Evolutionary conservation across 2,113 vertebrate genomes (phyloP).

Genomic region (Ranitomeya imitator): DNA sequence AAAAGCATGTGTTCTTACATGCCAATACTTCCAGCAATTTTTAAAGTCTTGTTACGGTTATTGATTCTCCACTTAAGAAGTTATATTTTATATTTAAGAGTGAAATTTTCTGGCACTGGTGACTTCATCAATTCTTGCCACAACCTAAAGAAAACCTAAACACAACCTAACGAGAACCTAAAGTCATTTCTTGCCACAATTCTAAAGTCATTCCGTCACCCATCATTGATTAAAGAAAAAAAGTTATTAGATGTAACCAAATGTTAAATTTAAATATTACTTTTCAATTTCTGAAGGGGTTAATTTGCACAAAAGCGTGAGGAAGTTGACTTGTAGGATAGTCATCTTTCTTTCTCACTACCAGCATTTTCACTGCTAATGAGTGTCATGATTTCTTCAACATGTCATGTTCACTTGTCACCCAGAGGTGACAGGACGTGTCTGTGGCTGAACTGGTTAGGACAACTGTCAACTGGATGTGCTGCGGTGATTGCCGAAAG

Average conservation of each 20-base stretch:
- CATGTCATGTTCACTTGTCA: constrained; percentile 57
- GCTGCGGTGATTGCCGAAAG: constrained; percentile 39
- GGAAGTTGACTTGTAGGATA: background rate
- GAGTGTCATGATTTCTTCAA: constrained; percentile 54
- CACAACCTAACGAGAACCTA: too few species aligned
- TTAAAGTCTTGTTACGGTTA: constrained; percentile 4
- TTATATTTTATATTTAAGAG: constrained; percentile 7
- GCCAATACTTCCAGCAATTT: background rate
- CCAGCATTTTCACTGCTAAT: constrained; percentile 53
- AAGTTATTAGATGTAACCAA: background rate
- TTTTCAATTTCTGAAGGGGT: background rate
- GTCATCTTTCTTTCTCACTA: constrained; percentile 23
- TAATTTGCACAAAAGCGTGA: background rate
- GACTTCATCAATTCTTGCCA: background rate
- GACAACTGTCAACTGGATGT: constrained; percentile 55
- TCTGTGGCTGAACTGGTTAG: constrained; percentile 54
- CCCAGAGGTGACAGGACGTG: constrained; percentile 55
- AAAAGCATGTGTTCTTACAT: constrained; percentile 10
- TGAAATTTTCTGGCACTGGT: background rate
- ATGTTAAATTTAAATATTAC: background rate
- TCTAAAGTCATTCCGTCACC: background rate
- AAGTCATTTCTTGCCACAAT: background rate
- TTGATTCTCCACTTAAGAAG: background rate
- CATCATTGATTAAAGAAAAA: background rate
- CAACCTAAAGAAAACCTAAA: background rate